phyloP scores from a whole-genome alignment of 2,113 vertebrate genomes.

The Pholis gunnellus region DNA sequence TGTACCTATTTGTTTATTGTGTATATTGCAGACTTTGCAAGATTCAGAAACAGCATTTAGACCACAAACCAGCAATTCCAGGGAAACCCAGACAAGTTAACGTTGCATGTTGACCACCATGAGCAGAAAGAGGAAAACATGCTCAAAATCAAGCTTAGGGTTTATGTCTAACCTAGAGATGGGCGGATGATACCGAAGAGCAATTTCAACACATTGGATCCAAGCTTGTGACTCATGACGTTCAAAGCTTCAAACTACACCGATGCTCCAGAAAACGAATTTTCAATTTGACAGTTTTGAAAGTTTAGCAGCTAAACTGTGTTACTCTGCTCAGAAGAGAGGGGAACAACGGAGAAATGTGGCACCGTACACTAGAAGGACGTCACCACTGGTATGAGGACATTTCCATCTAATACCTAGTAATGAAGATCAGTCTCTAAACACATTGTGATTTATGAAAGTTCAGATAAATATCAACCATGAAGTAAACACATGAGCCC shows the following conservation, averaged over 20 bases:
- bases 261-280: not conserved
- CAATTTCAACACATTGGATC: not conserved
- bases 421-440: not conserved
- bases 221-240: not conserved
- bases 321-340: not conserved
- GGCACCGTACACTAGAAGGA: too few relatives aligned
- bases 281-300: too few relatives aligned
- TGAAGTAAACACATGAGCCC: not conserved
- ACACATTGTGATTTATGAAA: not conserved
- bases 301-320: not conserved
- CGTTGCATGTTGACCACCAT: not conserved
- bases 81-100: not conserved
- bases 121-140: not conserved
- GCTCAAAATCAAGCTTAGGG: not conserved
- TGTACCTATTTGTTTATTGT: conserved; percentile 4
- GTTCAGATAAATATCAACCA: too few relatives aligned
- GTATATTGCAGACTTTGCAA: not conserved
- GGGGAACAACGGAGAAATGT: not conserved
- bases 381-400: not conserved
- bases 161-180: not conserved
- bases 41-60: conserved; percentile 6
- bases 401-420: not conserved
- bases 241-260: not conserved
- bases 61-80: not conserved
- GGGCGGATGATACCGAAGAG: not conserved